Evolutionary conservation across 2,888 invertebrate species (phyloP).

Genomic region (Drosophila pullipes): DNA sequence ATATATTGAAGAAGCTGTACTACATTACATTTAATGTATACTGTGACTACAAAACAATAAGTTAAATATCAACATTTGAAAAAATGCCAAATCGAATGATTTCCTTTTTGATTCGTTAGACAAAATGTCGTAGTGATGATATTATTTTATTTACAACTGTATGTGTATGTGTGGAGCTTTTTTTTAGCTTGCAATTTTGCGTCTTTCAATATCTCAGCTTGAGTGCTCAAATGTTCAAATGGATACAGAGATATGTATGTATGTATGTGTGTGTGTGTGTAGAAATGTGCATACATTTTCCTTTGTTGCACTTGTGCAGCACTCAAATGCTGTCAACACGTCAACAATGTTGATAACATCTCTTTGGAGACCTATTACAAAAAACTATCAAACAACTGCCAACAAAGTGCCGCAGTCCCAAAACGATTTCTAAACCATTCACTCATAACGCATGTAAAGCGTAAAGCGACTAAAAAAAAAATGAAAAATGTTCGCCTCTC

Average conservation of each 20-base stretch:
- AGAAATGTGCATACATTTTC: constrained; percentile 33
- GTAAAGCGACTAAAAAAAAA: constrained; percentile 21
- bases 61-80: background rate
- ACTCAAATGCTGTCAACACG: constrained; percentile 53
- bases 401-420: constrained; percentile 68
- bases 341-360: constrained; percentile 57
- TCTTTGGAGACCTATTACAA: constrained; percentile 62
- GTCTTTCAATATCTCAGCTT: constrained; percentile 5
- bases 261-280: background rate
- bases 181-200: background rate
- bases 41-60: background rate
- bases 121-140: background rate
- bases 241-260: background rate
- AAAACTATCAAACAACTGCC: constrained; percentile 57
- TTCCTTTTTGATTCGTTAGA: background rate
- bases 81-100: background rate
- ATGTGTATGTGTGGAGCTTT: background rate
- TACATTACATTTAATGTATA: background rate
- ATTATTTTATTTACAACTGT: background rate
- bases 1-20: background rate
- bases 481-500: constrained; percentile 24
- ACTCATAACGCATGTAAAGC: constrained; percentile 59
- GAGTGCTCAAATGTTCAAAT: constrained; percentile 4
- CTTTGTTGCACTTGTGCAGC: constrained; percentile 46
- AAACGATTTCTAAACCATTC: constrained; percentile 76